Evolutionary conservation across 2,113 vertebrate species (phyloP), one percentile per base, ranked within the genome.

Genomic region (Sinocyclocheilus anophthalmus): DNA sequence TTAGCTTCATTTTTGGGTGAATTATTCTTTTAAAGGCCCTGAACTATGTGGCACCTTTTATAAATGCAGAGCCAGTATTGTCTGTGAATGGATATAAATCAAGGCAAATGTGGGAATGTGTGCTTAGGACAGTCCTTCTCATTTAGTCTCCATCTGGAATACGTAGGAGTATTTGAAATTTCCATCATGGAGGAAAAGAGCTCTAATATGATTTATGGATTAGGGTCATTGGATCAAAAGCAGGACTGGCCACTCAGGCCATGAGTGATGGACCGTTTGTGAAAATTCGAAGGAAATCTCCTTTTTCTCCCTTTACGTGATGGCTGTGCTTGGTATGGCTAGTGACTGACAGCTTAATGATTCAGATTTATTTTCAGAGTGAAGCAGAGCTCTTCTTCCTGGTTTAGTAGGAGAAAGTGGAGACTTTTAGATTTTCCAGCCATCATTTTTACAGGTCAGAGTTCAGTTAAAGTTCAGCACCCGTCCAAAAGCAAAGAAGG

Each of bases 101-200:
- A 70, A 53, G 14, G 6, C 76, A 26, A n/a, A 76, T 24, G 55
- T 33, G 73, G 59, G 14, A 73, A 67, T 70, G 0, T 75, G 24
- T 22, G 16, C 11, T 11, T 53, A 26, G 39, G 63, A 78, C 26
- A 55, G 39, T 84, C 37, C 14, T 70, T 2, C 42, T 45, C 22
- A 20, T 76, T 69, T 78, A 59, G 6, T 76, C 61, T 83, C 30
- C 53, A 72, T 73, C 73, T 83, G 80, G 24, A 78, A 81, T 78
- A 53, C 37, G 59, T 33, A 37, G 5, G 2, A 70, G 50, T 7
- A 59, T 59, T 37, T 37, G 26, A 70, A 57, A 55, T 50, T 30
- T 86, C 39, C 75, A 75, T 55, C 24, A 65, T 12, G 33, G 70
- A 42, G 70, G 69, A 73, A 72, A 42, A 83, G 30, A 26, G 72